phyloP scores from a whole-genome alignment of 92 coral and sea anemone species.

The Epizoanthus fatuus region DNA sequence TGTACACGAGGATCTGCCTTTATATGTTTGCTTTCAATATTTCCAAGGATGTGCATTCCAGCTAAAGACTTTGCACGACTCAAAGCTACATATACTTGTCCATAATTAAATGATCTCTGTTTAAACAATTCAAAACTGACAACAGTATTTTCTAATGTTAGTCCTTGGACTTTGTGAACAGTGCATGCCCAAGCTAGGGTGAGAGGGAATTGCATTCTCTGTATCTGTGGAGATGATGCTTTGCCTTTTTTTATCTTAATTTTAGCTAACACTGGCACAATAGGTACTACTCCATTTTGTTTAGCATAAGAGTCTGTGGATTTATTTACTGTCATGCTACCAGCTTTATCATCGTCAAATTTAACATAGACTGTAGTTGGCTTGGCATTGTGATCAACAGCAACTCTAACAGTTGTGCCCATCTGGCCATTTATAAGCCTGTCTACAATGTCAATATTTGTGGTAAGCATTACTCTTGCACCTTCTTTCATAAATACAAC shows the following conservation, averaged over 20 bases:
- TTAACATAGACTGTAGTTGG: no score
- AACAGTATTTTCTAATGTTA: no score
- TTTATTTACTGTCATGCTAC: no score
- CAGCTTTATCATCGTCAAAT: no score
- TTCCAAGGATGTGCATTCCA: constrained; percentile 62
- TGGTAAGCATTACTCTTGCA: no score
- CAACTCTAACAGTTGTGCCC: constrained; percentile 18
- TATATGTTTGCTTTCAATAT: constrained; percentile 49
- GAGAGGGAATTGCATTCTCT: constrained; percentile 43
- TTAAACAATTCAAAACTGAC: no score
- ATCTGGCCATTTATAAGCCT: constrained; percentile 66
- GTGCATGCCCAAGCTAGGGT: no score
- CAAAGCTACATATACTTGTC: constrained; percentile 76
- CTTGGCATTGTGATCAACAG: no score
- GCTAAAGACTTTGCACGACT: constrained; percentile 60
- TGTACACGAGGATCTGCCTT: constrained; percentile 60
- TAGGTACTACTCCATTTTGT: constrained; percentile 35
- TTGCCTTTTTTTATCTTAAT: constrained; percentile 56
- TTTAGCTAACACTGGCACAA: no score
- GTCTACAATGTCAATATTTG: background rate
- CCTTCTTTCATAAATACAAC: background rate
- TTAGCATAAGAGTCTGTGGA: constrained; percentile 45
- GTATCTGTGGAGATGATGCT: constrained; percentile 74
- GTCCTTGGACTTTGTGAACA: no score
- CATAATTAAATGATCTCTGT: constrained; percentile 50